Percentiles rank a stretch among this genome's conserved stretches.
Conservation (phyloP, 2,888 invertebrate genomes). For the Anaspis maculata region DNA sequence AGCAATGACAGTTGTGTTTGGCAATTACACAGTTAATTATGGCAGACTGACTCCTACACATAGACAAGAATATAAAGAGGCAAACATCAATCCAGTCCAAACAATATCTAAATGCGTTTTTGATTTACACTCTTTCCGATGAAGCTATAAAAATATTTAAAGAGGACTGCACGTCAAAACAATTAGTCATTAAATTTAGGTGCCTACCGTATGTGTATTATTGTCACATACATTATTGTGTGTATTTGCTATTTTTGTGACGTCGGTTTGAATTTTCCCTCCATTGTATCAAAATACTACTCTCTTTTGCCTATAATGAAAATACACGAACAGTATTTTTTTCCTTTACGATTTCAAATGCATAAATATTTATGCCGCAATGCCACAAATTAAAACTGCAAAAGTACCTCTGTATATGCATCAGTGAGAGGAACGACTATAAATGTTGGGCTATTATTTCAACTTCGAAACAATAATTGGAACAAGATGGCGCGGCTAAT, state of each 20-base stretch:
- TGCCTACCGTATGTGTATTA: background rate
- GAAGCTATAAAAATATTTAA: constrained; percentile 9
- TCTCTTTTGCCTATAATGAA: too few relatives aligned
- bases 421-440: too few relatives aligned
- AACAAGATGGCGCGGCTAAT: too few relatives aligned
- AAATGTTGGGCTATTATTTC: too few relatives aligned
- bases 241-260: background rate
- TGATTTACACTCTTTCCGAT: constrained; percentile 6
- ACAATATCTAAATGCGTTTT: constrained; percentile 8
- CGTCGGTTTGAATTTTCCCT: background rate
- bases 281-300: too few relatives aligned
- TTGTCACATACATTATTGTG: constrained; percentile 7
- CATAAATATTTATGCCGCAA: too few relatives aligned
- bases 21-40: constrained; percentile 5
- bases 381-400: too few relatives aligned
- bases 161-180: constrained; percentile 7
- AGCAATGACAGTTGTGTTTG: constrained; percentile 4
- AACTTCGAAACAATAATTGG: too few relatives aligned
- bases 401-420: too few relatives aligned
- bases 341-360: too few relatives aligned
- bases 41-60: constrained; percentile 4
- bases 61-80: background rate
- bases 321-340: too few relatives aligned
- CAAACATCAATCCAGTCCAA: constrained; percentile 6
- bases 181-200: constrained; percentile 9